These are phyloP conservation scores for Saguinus imperator DNA, from an alignment of 2,113 vertebrate species.

Conservation along the genomic window DNA sequence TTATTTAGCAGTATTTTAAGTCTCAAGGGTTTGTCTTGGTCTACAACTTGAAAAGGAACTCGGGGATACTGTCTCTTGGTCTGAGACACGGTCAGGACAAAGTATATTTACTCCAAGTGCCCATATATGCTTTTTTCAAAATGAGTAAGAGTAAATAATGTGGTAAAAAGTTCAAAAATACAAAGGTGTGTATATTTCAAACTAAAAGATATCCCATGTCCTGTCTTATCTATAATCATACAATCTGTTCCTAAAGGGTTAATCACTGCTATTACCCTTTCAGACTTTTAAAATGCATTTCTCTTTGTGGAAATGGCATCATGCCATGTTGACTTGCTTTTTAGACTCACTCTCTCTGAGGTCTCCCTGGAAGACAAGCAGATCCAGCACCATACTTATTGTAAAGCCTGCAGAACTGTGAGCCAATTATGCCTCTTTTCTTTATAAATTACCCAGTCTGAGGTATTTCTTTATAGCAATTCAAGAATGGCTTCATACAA, in stretches of 20 bases:
- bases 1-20: slow-evolving; percentile 15
- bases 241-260: background rate
- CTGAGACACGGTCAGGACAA: background rate
- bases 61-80: background rate
- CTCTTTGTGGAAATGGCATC: slow-evolving; percentile 4
- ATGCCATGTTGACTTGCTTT: background rate
- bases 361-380: no score
- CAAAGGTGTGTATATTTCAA: background rate
- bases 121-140: background rate
- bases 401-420: no score
- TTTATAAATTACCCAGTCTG: no score
- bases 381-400: no score
- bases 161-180: slow-evolving; percentile 1
- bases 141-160: background rate
- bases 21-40: background rate
- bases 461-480: no score
- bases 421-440: no score
- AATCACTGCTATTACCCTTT: background rate
- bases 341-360: background rate
- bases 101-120: background rate
- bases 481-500: background rate
- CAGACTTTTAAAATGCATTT: background rate
- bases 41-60: background rate
- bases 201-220: slow-evolving; percentile 10
- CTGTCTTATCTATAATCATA: background rate